Evolutionary conservation across 2,113 vertebrate genomes (phyloP).

Genomic region (Amphiprion ocellaris): DNA sequence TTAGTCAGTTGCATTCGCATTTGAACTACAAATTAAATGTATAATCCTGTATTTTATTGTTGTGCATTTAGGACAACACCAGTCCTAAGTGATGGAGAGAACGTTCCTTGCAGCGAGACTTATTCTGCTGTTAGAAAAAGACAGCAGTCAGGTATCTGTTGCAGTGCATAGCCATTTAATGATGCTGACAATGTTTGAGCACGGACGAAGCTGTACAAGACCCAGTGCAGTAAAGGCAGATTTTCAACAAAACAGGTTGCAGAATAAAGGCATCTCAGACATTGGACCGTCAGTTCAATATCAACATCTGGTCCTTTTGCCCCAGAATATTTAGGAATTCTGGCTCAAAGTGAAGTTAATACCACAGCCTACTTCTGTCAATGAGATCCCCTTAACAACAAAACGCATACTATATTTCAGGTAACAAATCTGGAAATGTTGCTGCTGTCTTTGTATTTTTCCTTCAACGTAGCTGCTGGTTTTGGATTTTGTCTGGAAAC

Average conservation of each 20-base stretch:
- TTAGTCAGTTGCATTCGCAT: too few relatives aligned
- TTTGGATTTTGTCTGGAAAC: too few relatives aligned
- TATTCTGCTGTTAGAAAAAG: not conserved
- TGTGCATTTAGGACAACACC: too few relatives aligned
- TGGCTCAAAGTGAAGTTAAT: not conserved
- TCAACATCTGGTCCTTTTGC: not conserved
- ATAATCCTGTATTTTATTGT: too few relatives aligned
- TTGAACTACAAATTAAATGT: too few relatives aligned
- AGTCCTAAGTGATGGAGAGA: too few relatives aligned
- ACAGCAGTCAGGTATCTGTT: not conserved
- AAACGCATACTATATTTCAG: too few relatives aligned
- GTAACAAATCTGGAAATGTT: too few relatives aligned
- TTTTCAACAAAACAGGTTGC: not conserved
- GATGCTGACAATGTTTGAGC: slow-evolving; percentile 25
- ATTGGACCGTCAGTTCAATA: not conserved
- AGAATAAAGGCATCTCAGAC: not conserved
- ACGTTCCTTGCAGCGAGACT: too few relatives aligned
- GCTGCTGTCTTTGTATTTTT: not conserved
- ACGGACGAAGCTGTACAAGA: slow-evolving; percentile 47
- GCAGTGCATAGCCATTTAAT: slow-evolving; percentile 66
- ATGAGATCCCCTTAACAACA: too few relatives aligned
- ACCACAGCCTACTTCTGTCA: too few relatives aligned
- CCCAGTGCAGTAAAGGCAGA: slow-evolving; percentile 31
- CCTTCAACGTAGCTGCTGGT: too few relatives aligned
- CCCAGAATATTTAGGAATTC: not conserved